Base-by-base conservation (phyloP, 1,140 invertebrate genomes). In the Orius laevigatus region DNA sequence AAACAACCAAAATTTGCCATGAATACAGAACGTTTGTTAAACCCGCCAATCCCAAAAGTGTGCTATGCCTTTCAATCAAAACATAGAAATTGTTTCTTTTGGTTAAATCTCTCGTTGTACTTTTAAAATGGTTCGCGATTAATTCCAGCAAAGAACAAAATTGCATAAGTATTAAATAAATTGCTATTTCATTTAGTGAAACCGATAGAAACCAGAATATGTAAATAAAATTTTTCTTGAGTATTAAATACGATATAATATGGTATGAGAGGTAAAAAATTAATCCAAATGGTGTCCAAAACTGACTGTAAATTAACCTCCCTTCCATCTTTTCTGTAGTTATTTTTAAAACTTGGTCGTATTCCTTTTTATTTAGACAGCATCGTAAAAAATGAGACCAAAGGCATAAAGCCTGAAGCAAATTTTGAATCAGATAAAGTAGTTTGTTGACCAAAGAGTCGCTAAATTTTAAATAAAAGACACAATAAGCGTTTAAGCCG, bases 1-100 rank as follows among this genome's bases (percentile, higher is more conserved):
- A 45, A 31, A 45, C 32, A 4, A 45, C 32, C 3, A 45, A 31
- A 32, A 33, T 45, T 45, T 45, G 43, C 43, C 43, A 45, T 6
- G 43, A 19, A 31, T 45, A 45, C 2, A 45, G 19, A 2, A 20
- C 20, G 15, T 45, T 45, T 9, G 32, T 31, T 6, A 31, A 31
- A 32, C 19, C 5, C 2, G 43, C n/a, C 15, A 9, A 3, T n/a
- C 2, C 15, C 4, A 45, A 19, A 8, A 45, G 18, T 4, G 16
- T 12, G n/a, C 32, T 31, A 12, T 45, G 43, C n/a, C 19, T 33
- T 32, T 45, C 43, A 3, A 31, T 45, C 25, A 45, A 33, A 32
- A 31, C 11, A 31, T 31, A n/a, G 5, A 45, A 18, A n/a, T 45
- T 33, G 8, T 31, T 19, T 12, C 32, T 45, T 32, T 31, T 25